phyloP scores from a whole-genome alignment of 1,140 invertebrate species.

The Potamilus streckersoni region DNA sequence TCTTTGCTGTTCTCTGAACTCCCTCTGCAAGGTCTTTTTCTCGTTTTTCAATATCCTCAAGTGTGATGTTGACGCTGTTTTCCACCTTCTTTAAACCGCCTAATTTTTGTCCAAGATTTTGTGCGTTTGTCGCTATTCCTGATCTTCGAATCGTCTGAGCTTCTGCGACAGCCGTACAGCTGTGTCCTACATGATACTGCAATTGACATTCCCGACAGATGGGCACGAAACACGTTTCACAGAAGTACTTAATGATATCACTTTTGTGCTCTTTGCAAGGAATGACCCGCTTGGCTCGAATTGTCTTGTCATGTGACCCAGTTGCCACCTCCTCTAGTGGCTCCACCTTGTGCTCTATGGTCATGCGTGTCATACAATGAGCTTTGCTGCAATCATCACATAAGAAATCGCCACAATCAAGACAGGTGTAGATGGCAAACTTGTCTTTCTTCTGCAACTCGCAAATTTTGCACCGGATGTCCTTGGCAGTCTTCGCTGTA shows the following conservation, averaged over 20 bases:
- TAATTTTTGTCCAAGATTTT: slow-evolving; percentile 23
- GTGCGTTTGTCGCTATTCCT: slow-evolving; percentile 19
- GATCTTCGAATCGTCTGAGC: slow-evolving; percentile 20
- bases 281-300: slow-evolving; percentile 21
- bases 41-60: slow-evolving; percentile 27
- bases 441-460: slow-evolving; percentile 28
- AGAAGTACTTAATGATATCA: slow-evolving; percentile 24
- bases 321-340: slow-evolving; percentile 18
- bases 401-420: slow-evolving; percentile 29
- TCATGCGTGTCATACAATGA: slow-evolving; percentile 28
- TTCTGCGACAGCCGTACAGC: slow-evolving; percentile 13
- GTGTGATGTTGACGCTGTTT: slow-evolving; percentile 15
- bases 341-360: slow-evolving; percentile 22
- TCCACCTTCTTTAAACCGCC: slow-evolving; percentile 17
- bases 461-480: slow-evolving; percentile 26
- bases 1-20: slow-evolving; percentile 27
- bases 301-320: slow-evolving; percentile 21
- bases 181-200: slow-evolving; percentile 23
- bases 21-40: slow-evolving; percentile 29
- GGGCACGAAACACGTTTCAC: slow-evolving; percentile 20
- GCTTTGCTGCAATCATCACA: slow-evolving; percentile 31
- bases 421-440: slow-evolving; percentile 25
- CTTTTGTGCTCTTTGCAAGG: slow-evolving; percentile 15
- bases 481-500: slow-evolving; percentile 23
- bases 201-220: slow-evolving; percentile 29